phyloP scores from a whole-genome alignment of 2,113 vertebrate species.

The Pavo muticus region DNA sequence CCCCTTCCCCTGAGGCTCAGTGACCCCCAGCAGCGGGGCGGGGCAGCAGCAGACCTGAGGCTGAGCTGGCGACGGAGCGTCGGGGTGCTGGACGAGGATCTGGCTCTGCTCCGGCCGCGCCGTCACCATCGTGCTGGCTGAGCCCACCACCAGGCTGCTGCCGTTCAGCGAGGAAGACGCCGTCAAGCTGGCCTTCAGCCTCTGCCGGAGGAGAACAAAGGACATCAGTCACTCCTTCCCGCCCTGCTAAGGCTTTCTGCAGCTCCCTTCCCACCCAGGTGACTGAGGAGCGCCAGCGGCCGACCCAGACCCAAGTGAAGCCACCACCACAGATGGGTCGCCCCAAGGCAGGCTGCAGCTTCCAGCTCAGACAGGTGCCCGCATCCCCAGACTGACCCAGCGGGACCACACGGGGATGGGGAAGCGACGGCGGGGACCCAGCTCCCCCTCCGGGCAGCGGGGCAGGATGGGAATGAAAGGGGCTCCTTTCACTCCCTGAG shows the following conservation, averaged over 20 bases:
- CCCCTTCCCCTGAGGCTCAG: neutral
- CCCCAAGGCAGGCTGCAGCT: neutral
- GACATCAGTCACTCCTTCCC: neutral
- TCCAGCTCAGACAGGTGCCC: neutral
- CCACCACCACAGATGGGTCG: neutral
- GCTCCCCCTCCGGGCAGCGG: neutral
- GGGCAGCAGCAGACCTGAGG: constrained; percentile 85
- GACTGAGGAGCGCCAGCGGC: accelerated
- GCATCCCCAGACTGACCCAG: neutral
- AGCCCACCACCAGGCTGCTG: constrained; percentile 80
- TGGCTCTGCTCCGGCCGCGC: constrained; percentile 93
- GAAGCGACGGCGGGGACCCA: too few species aligned
- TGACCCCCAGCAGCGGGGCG: neutral
- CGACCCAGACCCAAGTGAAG: neutral
- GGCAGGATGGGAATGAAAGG: neutral
- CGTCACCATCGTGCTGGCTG: constrained; percentile 91
- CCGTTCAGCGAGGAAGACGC: constrained; percentile 86
- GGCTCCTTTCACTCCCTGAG: neutral
- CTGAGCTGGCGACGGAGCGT: constrained; percentile 94
- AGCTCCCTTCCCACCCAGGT: neutral
- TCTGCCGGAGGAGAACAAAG: constrained; percentile 72
- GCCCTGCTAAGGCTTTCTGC: neutral
- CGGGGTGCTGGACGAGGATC: constrained; percentile 90
- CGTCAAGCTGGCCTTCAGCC: constrained; percentile 93
- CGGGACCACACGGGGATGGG: neutral